Percentiles rank a stretch among this genome's conserved stretches.
Conservation (phyloP, 92 coral and sea anemone species). For the Porites divaricata region DNA sequence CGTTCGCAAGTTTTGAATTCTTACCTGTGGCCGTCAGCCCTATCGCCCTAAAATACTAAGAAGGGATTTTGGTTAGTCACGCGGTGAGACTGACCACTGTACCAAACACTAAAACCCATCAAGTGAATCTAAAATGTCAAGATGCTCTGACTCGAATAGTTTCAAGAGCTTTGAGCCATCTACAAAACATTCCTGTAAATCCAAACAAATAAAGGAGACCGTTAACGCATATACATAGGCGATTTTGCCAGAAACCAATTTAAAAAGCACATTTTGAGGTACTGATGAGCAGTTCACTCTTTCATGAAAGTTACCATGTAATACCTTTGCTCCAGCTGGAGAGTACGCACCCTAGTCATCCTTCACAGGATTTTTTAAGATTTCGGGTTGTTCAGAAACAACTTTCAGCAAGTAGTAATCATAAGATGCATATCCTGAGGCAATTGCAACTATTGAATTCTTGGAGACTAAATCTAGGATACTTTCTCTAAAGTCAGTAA, state of each 20-base stretch:
- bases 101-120: conserved; percentile 31
- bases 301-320: not conserved
- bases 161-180: not conserved
- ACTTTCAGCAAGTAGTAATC: conserved; percentile 51
- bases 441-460: conserved; percentile 50
- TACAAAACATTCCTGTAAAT: not conserved
- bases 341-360: conserved; percentile 38
- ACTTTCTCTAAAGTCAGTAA: not conserved
- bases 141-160: not conserved
- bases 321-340: conserved; percentile 47
- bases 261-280: not conserved
- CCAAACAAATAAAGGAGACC: conserved; percentile 31
- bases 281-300: not conserved
- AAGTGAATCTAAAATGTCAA: conserved; percentile 38
- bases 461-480: conserved; percentile 16
- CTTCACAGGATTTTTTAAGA: not conserved
- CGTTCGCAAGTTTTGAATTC: too few species aligned
- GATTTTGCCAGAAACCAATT: conserved; percentile 7
- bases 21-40: too few species aligned
- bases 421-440: conserved; percentile 44
- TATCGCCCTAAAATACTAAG: too few species aligned
- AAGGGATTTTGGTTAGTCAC: too few species aligned
- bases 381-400: conserved; percentile 10
- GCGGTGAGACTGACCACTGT: too few species aligned
- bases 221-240: conserved; percentile 42